These are phyloP conservation scores for Paguma larvata DNA, from an alignment of 2,797 vertebrate species.

Conservation along the genomic window DNA sequence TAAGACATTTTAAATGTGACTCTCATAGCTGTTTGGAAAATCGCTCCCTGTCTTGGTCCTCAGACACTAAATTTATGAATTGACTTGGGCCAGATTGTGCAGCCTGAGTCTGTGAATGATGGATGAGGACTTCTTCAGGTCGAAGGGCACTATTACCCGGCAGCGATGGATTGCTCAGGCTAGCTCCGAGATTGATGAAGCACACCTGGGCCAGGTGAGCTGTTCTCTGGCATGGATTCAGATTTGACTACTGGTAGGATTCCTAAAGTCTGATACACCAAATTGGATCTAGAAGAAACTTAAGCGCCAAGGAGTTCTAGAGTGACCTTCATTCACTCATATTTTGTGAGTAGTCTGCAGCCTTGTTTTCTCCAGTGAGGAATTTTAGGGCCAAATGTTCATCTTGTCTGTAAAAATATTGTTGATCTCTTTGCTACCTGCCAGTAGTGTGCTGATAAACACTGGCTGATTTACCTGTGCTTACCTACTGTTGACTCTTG, in stretches of 20 bases:
- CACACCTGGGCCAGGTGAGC: neutral
- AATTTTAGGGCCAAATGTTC: neutral
- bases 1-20: neutral
- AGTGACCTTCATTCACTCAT: neutral
- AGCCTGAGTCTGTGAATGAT: neutral
- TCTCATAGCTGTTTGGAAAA: neutral
- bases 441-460: neutral
- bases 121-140: neutral
- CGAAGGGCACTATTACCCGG: neutral
- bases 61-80: neutral
- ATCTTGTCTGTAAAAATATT: neutral
- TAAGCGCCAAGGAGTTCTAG: neutral
- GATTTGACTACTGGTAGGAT: neutral
- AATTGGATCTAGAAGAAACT: neutral
- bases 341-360: neutral
- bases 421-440: neutral
- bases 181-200: neutral
- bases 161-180: neutral
- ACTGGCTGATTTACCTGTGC: neutral
- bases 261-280: neutral
- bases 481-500: neutral
- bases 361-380: neutral
- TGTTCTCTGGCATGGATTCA: neutral
- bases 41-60: neutral
- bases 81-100: neutral